phyloP scores from a whole-genome alignment of 2,113 vertebrate species.

The Sitta europaea region DNA sequence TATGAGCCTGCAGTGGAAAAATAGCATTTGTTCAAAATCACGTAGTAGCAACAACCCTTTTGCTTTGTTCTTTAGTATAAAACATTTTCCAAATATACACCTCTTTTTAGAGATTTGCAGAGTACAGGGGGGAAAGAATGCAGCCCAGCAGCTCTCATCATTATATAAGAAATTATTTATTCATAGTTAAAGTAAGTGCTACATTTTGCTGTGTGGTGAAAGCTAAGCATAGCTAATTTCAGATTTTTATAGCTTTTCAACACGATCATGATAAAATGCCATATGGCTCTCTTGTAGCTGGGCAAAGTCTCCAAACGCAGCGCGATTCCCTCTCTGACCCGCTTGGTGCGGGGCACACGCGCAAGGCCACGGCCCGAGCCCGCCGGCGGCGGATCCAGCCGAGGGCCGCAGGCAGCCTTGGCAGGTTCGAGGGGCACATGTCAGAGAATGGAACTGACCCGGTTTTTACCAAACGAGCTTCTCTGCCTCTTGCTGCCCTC shows the following conservation, averaged over 20 bases:
- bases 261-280: not conserved
- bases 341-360: rapidly evolving
- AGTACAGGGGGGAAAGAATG: not conserved
- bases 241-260: not conserved
- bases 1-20: not conserved
- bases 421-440: not conserved
- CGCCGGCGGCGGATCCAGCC: not conserved
- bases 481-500: slow-evolving; percentile 74
- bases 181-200: not conserved
- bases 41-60: not conserved
- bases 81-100: not conserved
- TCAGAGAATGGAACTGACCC: not conserved
- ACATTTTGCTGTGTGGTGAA: not conserved
- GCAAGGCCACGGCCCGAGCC: not conserved
- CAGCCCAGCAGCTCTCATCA: not conserved
- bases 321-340: not conserved
- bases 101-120: not conserved
- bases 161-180: slow-evolving; percentile 41
- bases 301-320: not conserved
- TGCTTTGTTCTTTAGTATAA: not conserved
- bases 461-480: not conserved
- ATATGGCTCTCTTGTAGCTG: not conserved
- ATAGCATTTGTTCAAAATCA: not conserved
- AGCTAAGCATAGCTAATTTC: not conserved
- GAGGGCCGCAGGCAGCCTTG: rapidly evolving